phyloP scores from a whole-genome alignment of 1,140 invertebrate genomes.

The Pseudomyrmex cubaensis region DNA sequence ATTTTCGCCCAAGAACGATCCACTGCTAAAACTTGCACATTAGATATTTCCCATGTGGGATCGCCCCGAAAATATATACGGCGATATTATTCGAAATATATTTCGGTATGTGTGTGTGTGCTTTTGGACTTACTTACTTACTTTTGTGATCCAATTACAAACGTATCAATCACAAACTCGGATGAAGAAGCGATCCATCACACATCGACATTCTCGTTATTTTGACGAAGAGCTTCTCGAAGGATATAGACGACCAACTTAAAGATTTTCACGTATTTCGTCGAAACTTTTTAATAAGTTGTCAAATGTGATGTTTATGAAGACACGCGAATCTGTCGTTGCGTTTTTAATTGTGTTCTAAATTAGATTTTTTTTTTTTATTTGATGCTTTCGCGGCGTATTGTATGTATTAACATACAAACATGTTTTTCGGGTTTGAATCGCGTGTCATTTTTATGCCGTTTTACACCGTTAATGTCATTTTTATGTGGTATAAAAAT shows the following conservation, averaged over 20 bases:
- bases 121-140: not conserved
- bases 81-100: conserved; percentile 37
- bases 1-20: conserved; percentile 38
- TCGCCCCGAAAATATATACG: conserved; percentile 6
- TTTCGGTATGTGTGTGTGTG: not conserved
- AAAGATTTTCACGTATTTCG: conserved; percentile 1
- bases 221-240: not conserved
- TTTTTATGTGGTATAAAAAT: too few species aligned
- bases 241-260: conserved; percentile 30
- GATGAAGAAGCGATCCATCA: conserved; percentile 28
- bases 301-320: not conserved
- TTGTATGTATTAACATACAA: too few species aligned
- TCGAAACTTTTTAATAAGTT: conserved; percentile 7
- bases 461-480: too few species aligned
- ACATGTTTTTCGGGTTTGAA: too few species aligned
- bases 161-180: conserved; percentile 45
- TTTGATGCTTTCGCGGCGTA: too few species aligned
- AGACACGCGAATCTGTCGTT: not conserved
- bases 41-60: conserved; percentile 13
- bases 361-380: too few species aligned
- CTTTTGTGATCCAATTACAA: conserved; percentile 37
- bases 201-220: conserved; percentile 40
- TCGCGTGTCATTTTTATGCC: too few species aligned
- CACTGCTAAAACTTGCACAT: not conserved
- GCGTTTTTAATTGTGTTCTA: too few species aligned